Evolutionary conservation across 2,113 vertebrate genomes (phyloP).

Genomic region (Laterallus jamaicensis): DNA sequence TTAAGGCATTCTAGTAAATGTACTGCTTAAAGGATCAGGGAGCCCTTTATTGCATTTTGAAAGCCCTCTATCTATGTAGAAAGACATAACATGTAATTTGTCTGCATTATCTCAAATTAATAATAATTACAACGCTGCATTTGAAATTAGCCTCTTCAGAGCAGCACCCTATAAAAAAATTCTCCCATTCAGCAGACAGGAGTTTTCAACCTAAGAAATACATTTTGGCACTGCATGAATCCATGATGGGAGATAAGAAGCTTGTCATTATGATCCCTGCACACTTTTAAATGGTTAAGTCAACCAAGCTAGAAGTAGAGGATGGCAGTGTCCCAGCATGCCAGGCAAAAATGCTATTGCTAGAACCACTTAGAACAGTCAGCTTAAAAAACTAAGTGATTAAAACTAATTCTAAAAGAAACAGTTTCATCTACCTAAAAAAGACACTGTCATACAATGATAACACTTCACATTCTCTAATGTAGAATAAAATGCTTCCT

Average conservation of each 20-base stretch:
- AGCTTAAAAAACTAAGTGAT: not conserved
- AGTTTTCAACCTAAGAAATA: not conserved
- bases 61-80: not conserved
- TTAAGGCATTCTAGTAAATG: not conserved
- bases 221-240: not conserved
- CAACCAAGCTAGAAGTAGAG: not conserved
- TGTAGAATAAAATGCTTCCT: constrained; percentile 49
- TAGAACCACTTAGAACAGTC: not conserved
- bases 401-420: constrained; percentile 55
- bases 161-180: not conserved
- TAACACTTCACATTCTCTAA: constrained; percentile 14
- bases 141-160: constrained; percentile 14
- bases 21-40: not conserved
- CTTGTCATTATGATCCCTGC: not conserved
- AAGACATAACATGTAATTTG: not conserved
- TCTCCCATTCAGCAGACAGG: not conserved
- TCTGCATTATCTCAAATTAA: not conserved
- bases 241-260: not conserved
- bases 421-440: not conserved
- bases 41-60: constrained; percentile 6
- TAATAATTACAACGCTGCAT: not conserved
- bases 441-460: not conserved
- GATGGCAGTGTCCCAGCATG: not conserved
- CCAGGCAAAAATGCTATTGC: not conserved
- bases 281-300: not conserved